Conservation (phyloP, 2,113 vertebrate species). For the Bambusicola thoracicus region DNA sequence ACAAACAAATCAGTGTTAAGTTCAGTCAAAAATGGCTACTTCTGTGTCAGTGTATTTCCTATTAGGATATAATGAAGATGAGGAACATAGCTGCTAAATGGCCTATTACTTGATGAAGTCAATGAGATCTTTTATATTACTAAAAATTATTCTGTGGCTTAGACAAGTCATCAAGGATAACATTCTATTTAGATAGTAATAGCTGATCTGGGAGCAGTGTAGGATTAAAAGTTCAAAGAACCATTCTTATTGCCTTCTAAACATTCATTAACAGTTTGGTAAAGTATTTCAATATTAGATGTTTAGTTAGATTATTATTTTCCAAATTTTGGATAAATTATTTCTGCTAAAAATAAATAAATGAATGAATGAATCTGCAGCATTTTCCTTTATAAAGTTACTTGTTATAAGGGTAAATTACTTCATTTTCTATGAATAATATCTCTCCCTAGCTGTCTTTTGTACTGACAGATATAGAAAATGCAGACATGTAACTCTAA, state of each 20-base stretch:
- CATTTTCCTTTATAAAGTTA: not conserved
- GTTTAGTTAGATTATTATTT: not conserved
- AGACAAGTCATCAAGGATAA: not conserved
- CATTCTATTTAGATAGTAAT: not conserved
- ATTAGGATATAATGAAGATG: slow-evolving; percentile 1
- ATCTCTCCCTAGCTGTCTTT: not conserved
- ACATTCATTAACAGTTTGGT: not conserved
- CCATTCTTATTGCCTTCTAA: not conserved
- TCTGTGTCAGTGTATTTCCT: slow-evolving; percentile 12
- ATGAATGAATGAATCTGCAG: not conserved
- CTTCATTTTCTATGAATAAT: not conserved
- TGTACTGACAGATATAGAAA: not conserved
- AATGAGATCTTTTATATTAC: not conserved
- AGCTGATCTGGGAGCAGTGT: not conserved
- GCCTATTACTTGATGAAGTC: not conserved
- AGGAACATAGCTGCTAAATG: not conserved
- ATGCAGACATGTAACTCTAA: not conserved
- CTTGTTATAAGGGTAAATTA: not conserved
- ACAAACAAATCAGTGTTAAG: not conserved
- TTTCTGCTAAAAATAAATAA: not conserved
- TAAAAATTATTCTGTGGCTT: not conserved
- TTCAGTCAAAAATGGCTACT: slow-evolving; percentile 16
- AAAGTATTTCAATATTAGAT: not conserved
- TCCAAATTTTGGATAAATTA: not conserved
- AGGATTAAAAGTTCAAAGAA: not conserved